Evolutionary conservation across 1,140 invertebrate species (phyloP), one percentile per base, ranked within the genome.

Genomic region (Drosophila bocqueti): DNA sequence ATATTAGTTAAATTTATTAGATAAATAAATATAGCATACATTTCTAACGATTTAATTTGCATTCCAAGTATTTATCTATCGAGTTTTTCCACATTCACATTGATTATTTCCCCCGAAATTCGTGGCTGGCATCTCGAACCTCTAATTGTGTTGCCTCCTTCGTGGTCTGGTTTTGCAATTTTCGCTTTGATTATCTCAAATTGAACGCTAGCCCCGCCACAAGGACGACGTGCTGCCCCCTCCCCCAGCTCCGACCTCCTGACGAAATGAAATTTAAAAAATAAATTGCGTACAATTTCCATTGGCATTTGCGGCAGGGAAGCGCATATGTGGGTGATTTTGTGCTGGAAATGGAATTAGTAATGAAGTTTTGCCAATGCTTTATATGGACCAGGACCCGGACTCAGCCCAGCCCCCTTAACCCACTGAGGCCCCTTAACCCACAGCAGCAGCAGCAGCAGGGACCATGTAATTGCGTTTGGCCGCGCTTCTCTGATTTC

Each of bases 301-400:
- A 69, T 43, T 65, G 29, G 47, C 46, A 38, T 24, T 74, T 34
- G 43, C 11, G 29, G 6, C 16, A n/a, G 21, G 16, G 11, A 13
- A 26, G 63, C 43, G 54, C 76, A 49, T 69, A 29, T 63, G 80
- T 68, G 61, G 47, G 54, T 62, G 21, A 43, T 21, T 45, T 45
- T 62, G 60, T 59, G 68, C 62, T 68, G 59, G 62, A 79, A 79
- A 79, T 55, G 52, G 73, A 81, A 84, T 81, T 78, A 74, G 64
- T 85, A 85, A 78, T 85, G 50, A 81, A 81, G 74, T 81, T 78
- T 81, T 73, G 55, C 67, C 67, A 50, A 73, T 61, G 71, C 67
- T 73, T 73, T 73, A 73, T 73, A 73, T 31, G 21, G 52, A 26
- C 21, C 26, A 40, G 7, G 8, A 13, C 4, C 36, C 36, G 1